Evolutionary conservation across 1,140 invertebrate genomes (phyloP).

Genomic region (Ruditapes philippinarum): DNA sequence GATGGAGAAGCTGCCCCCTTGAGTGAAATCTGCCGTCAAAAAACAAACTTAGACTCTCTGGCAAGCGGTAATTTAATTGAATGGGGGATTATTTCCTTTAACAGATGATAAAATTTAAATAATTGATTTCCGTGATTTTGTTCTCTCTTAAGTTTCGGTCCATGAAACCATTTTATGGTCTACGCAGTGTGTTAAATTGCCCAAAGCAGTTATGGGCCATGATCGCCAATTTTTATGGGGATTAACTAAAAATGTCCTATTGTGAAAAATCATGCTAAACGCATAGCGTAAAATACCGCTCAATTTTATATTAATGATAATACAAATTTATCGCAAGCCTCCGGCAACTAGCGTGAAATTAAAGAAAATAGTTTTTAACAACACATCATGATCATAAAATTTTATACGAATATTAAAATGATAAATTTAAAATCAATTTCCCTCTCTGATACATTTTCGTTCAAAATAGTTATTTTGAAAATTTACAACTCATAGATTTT

Average conservation of each 20-base stretch:
- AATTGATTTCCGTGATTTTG: constrained; percentile 57
- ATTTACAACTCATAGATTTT: neutral
- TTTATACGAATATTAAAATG: constrained; percentile 15
- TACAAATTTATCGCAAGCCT: constrained; percentile 29
- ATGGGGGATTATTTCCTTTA: constrained; percentile 48
- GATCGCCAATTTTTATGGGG: constrained; percentile 41
- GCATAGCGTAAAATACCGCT: constrained; percentile 34
- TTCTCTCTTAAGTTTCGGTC: constrained; percentile 11
- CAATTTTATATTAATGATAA: constrained; percentile 51
- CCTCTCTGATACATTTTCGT: neutral
- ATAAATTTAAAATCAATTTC: constrained; percentile 38
- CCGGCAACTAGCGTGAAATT: constrained; percentile 52
- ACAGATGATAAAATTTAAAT: constrained; percentile 50
- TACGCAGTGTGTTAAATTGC: constrained; percentile 48
- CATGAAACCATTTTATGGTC: constrained; percentile 50
- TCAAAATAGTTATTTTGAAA: neutral
- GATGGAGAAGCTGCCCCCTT: constrained; percentile 34
- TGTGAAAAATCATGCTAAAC: constrained; percentile 48
- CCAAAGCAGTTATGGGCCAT: constrained; percentile 28
- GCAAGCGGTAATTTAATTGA: constrained; percentile 67
- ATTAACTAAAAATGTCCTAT: constrained; percentile 48
- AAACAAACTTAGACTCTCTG: constrained; percentile 38
- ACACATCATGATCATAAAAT: constrained; percentile 25
- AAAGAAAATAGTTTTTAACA: constrained; percentile 54
- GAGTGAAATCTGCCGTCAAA: constrained; percentile 56